phyloP scores from a whole-genome alignment of 2,888 invertebrate genomes.

The Lochmaea capreae region DNA sequence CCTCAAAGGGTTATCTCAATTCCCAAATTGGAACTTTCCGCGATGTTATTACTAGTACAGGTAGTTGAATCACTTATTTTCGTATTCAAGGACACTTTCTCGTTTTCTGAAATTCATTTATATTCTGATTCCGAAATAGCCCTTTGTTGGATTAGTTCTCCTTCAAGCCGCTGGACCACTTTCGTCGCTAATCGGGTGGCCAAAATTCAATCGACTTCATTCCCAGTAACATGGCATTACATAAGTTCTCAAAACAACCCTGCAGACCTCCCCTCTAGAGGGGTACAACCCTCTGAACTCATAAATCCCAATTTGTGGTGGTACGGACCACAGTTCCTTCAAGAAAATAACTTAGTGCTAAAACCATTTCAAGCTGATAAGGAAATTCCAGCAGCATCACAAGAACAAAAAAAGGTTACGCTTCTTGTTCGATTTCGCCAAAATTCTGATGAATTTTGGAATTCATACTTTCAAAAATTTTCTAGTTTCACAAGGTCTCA shows the following conservation, averaged over 20 bases:
- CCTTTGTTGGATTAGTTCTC: neutral
- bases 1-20: neutral
- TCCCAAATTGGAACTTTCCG: neutral
- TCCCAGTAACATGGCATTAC: conserved; percentile 7
- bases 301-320: conserved; percentile 22
- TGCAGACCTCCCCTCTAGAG: conserved; percentile 19
- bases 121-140: conserved; percentile 9
- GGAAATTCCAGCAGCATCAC: neutral
- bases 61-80: neutral
- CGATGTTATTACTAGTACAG: conserved; percentile 2
- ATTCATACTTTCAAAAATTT: neutral
- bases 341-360: neutral
- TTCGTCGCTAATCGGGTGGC: conserved; percentile 21
- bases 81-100: neutral
- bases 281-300: conserved; percentile 3
- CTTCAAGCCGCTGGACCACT: conserved; percentile 15
- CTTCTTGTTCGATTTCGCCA: neutral
- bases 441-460: conserved; percentile 15
- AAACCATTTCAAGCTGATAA: neutral
- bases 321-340: conserved; percentile 10
- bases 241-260: conserved; percentile 16
- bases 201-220: conserved; percentile 13
- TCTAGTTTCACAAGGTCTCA: neutral
- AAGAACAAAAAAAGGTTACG: no score
- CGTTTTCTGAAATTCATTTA: conserved; percentile 1